phyloP scores from a whole-genome alignment of 2,797 vertebrate species.

The Gorsachius magnificus region DNA sequence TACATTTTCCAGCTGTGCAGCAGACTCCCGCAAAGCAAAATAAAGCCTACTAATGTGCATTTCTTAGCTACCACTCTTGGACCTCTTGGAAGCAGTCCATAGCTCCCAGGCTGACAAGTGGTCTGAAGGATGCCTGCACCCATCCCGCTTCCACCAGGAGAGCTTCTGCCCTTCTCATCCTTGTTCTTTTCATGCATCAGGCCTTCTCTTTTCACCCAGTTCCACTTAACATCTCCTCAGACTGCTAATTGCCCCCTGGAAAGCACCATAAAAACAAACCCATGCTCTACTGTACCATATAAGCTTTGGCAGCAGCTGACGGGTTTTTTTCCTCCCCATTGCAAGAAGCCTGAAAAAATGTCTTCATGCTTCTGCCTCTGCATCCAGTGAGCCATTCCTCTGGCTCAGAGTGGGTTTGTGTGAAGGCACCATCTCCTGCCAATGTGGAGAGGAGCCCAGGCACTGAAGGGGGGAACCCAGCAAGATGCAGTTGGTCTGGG shows the following conservation, averaged over 20 bases:
- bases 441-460: not conserved
- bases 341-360: not conserved
- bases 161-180: not conserved
- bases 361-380: not conserved
- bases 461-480: not conserved
- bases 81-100: slow-evolving; percentile 17
- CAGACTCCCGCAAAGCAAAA: slow-evolving; percentile 20
- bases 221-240: not conserved
- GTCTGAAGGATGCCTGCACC: not conserved
- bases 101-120: not conserved
- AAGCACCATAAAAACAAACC: not conserved
- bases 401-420: not conserved
- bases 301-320: not conserved
- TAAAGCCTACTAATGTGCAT: slow-evolving; percentile 17
- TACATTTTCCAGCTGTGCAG: slow-evolving; percentile 54
- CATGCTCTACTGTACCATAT: not conserved
- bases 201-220: not conserved
- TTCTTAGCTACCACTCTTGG: slow-evolving; percentile 32
- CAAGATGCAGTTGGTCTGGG: not conserved
- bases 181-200: not conserved
- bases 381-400: not conserved
- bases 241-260: not conserved
- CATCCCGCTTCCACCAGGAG: not conserved
- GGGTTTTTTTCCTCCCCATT: rapidly evolving
- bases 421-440: not conserved